Conservation (phyloP, 2,797 vertebrate genomes). For the Vultur gryphus region DNA sequence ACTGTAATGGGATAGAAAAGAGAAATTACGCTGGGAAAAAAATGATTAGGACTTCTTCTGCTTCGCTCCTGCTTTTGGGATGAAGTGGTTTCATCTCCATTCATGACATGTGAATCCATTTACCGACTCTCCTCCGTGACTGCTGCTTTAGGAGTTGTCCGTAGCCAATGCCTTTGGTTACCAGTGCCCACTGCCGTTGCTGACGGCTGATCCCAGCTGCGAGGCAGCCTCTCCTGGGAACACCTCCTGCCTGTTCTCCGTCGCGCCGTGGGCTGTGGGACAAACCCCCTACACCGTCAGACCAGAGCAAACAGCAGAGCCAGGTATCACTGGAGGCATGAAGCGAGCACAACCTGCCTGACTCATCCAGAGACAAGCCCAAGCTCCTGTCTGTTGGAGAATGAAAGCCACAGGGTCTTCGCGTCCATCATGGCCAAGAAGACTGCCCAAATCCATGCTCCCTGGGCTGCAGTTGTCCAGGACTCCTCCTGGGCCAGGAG, state of each 20-base stretch:
- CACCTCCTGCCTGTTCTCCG: background rate
- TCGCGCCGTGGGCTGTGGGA: background rate
- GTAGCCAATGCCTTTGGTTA: background rate
- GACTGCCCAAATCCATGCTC: background rate
- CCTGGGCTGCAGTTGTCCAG: no score
- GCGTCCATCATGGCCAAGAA: background rate
- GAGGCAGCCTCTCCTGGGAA: background rate
- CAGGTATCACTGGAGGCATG: background rate
- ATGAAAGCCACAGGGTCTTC: background rate
- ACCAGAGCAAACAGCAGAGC: background rate
- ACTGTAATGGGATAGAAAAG: background rate
- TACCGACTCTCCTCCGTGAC: background rate
- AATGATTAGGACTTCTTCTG: background rate
- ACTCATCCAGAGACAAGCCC: background rate
- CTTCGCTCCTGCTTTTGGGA: background rate
- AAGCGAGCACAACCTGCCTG: background rate
- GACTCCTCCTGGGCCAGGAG: background rate
- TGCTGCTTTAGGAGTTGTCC: background rate
- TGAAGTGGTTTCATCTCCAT: background rate
- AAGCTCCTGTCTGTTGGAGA: background rate
- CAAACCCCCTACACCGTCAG: background rate
- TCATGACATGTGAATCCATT: background rate
- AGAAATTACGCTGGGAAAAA: background rate
- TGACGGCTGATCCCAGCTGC: background rate
- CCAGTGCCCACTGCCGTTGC: background rate